These are phyloP conservation scores for Lonchura striata DNA, from an alignment of 2,113 vertebrate species.

Conservation along the genomic window DNA sequence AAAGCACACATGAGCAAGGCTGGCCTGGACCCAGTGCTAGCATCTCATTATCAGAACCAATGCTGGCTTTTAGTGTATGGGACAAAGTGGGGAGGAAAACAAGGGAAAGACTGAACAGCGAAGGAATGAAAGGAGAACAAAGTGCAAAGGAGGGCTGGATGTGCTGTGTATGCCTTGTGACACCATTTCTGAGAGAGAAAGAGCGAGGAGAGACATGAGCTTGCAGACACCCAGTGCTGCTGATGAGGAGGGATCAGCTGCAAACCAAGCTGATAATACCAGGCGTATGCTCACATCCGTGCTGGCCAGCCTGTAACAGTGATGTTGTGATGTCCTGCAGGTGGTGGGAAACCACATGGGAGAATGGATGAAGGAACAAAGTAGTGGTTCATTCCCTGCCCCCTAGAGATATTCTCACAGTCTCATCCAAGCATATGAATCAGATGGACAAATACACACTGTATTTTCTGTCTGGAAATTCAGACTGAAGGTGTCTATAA, in stretches of 20 bases:
- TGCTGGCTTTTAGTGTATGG: not conserved
- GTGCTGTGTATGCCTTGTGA: not conserved
- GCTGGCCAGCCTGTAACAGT: not conserved
- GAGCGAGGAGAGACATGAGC: not conserved
- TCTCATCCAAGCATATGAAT: not conserved
- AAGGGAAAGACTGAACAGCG: not conserved
- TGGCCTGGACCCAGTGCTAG: not conserved
- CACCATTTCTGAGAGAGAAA: no score
- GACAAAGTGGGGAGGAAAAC: not conserved
- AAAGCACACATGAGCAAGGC: not conserved
- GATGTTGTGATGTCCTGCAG: not conserved
- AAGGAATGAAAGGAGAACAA: not conserved
- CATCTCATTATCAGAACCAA: not conserved
- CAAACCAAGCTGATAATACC: fast-evolving
- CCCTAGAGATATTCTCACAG: not conserved
- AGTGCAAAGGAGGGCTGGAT: not conserved
- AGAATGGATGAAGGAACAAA: not conserved
- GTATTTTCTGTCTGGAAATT: not conserved
- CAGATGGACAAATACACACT: not conserved
- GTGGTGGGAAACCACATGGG: not conserved
- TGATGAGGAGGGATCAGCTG: not conserved
- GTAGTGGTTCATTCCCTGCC: not conserved
- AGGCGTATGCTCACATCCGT: fast-evolving
- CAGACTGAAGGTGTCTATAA: not conserved
- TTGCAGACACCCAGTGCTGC: not conserved